Conservation (phyloP, 2,113 vertebrate species). For the Puffinus mauretanicus region DNA sequence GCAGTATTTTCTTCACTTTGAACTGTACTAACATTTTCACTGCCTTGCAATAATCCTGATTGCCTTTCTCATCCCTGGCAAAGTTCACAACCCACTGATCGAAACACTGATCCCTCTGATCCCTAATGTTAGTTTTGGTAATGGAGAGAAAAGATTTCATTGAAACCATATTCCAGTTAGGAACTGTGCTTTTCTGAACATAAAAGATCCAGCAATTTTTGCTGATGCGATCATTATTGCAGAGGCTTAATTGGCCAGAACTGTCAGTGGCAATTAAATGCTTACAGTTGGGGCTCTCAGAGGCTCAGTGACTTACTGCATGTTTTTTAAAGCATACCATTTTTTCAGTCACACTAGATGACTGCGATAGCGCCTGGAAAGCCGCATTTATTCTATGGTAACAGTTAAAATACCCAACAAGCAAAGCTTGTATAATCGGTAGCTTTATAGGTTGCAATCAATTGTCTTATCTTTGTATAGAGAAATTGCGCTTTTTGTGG, state of each 20-base stretch:
- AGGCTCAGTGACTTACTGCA: background rate
- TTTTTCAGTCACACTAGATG: conserved; percentile 9
- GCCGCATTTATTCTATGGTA: background rate
- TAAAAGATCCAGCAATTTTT: conserved; percentile 14
- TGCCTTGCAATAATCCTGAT: background rate
- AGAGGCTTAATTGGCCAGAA: conserved; percentile 36
- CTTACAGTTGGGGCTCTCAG: background rate
- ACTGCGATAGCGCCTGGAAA: background rate
- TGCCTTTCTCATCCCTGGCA: background rate
- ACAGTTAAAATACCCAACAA: background rate
- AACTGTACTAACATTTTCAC: background rate
- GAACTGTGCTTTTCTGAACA: background rate
- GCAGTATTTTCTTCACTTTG: background rate
- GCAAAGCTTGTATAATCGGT: background rate
- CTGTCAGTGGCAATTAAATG: conserved; percentile 31
- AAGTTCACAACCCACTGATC: background rate
- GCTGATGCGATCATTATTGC: conserved; percentile 20
- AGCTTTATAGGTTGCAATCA: background rate
- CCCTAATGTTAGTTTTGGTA: background rate
- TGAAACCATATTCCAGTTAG: background rate
- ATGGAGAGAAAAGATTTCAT: background rate
- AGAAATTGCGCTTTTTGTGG: background rate
- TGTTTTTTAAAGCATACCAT: background rate
- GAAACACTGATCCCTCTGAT: background rate
- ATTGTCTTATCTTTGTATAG: background rate